A percentile compares a stretch with the other conserved stretches of the same genome.
Evolutionary conservation across 2,888 invertebrate genomes (phyloP).

Genomic region (Mythimna albipuncta): DNA sequence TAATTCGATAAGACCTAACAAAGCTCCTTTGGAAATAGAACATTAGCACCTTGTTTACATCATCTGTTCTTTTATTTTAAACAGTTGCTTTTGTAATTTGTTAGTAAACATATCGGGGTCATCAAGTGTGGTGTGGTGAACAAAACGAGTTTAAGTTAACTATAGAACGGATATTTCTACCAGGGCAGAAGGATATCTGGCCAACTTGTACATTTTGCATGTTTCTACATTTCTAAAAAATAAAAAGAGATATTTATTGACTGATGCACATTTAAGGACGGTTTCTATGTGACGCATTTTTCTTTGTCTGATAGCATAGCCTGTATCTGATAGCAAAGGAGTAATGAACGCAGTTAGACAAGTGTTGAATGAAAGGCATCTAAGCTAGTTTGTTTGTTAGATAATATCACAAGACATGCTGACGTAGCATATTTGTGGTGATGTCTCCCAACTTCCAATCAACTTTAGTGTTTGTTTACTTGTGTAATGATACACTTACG

Average conservation of each 20-base stretch:
- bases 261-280: background rate
- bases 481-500: slow-evolving; percentile 48
- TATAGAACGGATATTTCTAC: background rate
- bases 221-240: slow-evolving; percentile 4
- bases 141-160: background rate
- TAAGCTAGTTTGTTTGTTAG: slow-evolving; percentile 17
- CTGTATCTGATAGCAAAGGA: slow-evolving; percentile 43
- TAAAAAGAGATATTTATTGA: background rate
- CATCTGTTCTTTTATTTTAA: background rate
- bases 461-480: slow-evolving; percentile 53
- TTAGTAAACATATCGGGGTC: slow-evolving; percentile 12
- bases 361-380: slow-evolving; percentile 38
- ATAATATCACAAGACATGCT: slow-evolving; percentile 21
- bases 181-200: background rate
- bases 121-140: background rate
- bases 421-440: slow-evolving; percentile 18
- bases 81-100: slow-evolving; percentile 9
- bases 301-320: slow-evolving; percentile 40
- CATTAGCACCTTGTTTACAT: slow-evolving; percentile 32
- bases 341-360: slow-evolving; percentile 49
- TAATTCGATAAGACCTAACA: slow-evolving; percentile 38
- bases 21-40: slow-evolving; percentile 22
- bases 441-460: slow-evolving; percentile 29
- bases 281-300: slow-evolving; percentile 8
- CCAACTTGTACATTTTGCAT: background rate